These are phyloP conservation scores for Ceratotherium simum DNA, from an alignment of 2,113 vertebrate species.

Conservation along the genomic window DNA sequence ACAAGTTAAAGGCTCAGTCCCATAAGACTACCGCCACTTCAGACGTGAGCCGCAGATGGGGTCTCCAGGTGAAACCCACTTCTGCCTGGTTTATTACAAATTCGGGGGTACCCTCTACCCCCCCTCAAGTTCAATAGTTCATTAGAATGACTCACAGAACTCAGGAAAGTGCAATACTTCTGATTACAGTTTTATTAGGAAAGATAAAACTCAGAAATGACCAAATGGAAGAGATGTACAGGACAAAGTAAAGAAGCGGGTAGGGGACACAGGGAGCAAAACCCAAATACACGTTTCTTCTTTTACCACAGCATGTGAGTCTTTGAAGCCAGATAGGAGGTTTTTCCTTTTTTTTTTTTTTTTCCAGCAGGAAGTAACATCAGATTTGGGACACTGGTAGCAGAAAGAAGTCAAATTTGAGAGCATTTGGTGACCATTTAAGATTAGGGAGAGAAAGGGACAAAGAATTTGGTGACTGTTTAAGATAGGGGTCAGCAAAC, in stretches of 20 bases:
- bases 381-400: not conserved
- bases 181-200: constrained; percentile 38
- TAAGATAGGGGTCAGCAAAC: not conserved
- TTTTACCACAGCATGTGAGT: not conserved
- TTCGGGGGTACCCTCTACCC: not conserved
- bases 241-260: not conserved
- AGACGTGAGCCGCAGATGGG: not conserved
- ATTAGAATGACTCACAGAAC: not conserved
- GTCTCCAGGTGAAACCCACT: not conserved
- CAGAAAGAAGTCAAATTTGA: constrained; percentile 3
- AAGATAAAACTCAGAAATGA: not conserved
- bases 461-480: not conserved
- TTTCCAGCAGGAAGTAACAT: not conserved
- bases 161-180: not conserved
- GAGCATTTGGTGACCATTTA: not conserved
- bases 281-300: not conserved
- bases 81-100: not conserved
- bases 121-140: not conserved
- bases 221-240: not conserved
- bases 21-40: not conserved
- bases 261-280: not conserved
- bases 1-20: not conserved
- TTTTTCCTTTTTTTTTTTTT: not conserved
- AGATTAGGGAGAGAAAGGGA: not conserved
- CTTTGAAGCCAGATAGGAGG: not conserved